Conservation (phyloP, 2,888 invertebrate species). For the Hedya salicella region DNA sequence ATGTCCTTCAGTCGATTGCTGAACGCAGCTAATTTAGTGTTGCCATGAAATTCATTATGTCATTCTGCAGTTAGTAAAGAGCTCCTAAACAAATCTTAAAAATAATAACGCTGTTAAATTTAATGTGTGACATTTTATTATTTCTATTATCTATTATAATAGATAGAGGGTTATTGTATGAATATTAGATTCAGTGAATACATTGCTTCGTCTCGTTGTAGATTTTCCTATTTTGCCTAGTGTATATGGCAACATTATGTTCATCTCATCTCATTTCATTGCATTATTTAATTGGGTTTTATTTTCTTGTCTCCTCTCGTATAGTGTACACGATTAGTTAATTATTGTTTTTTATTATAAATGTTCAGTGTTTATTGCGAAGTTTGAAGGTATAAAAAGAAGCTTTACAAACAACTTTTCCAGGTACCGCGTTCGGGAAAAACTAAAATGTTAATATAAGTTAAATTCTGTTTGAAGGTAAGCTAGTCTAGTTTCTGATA, state of each 20-base stretch:
- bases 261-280: not conserved
- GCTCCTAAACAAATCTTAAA: no score
- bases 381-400: not conserved
- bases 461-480: slow-evolving; percentile 31
- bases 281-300: not conserved
- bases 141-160: no score
- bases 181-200: no score
- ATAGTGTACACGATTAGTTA: slow-evolving; percentile 8
- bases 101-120: no score
- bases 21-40: no score
- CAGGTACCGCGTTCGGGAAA: not conserved
- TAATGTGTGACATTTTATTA: no score
- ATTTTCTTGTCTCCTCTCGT: not conserved
- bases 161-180: no score
- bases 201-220: no score
- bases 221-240: no score
- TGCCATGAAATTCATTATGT: no score
- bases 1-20: no score
- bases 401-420: not conserved
- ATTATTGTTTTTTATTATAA: not conserved
- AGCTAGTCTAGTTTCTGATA: slow-evolving; percentile 31
- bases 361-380: slow-evolving; percentile 10
- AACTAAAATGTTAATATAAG: slow-evolving; percentile 20
- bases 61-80: no score
- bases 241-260: not conserved